These are phyloP conservation scores for Sinocyclocheilus anshuiensis DNA, from an alignment of 2,113 vertebrate species.

Conservation along the genomic window DNA sequence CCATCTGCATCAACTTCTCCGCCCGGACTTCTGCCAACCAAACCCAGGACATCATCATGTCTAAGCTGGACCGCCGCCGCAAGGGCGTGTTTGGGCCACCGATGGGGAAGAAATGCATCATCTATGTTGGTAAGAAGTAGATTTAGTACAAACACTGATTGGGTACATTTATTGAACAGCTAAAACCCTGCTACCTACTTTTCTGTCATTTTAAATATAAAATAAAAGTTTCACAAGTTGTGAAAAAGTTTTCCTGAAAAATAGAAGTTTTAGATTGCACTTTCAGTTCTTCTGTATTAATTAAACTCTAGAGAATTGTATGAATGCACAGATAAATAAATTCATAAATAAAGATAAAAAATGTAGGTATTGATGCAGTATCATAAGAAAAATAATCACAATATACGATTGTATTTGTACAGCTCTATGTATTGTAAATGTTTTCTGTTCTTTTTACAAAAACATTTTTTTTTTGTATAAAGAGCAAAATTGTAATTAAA, in stretches of 20 bases:
- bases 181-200: neutral
- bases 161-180: neutral
- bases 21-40: constrained; percentile 90
- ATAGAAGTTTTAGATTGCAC: neutral
- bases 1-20: constrained; percentile 89
- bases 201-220: neutral
- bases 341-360: neutral
- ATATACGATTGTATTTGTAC: no score
- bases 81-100: constrained; percentile 90
- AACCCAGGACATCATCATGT: constrained; percentile 92
- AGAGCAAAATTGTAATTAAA: neutral
- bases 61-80: constrained; percentile 86
- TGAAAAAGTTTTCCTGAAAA: neutral
- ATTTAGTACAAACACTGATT: neutral
- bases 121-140: constrained; percentile 87
- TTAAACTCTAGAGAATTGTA: neutral
- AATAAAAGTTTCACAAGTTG: neutral
- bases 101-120: constrained; percentile 82
- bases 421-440: neutral
- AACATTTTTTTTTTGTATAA: neutral
- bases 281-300: neutral
- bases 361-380: neutral
- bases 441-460: neutral
- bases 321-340: neutral
- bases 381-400: neutral